These are phyloP conservation scores for Patella pellucida DNA, from an alignment of 2,888 invertebrate genomes.

Conservation along the genomic window DNA sequence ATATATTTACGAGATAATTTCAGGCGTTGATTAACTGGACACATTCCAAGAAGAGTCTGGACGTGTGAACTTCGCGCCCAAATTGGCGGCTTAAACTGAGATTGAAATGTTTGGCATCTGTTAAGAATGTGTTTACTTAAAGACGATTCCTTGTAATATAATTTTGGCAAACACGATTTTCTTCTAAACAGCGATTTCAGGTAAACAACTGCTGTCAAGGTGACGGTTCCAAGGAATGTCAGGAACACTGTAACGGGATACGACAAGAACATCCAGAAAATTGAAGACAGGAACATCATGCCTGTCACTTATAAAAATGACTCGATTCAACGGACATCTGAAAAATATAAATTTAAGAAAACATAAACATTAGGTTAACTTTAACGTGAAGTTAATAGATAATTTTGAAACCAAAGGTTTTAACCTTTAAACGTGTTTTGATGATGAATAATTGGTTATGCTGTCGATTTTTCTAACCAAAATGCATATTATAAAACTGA, in stretches of 20 bases:
- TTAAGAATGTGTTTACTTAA: constrained; percentile 56
- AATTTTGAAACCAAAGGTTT: too few species aligned
- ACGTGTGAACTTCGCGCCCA: constrained; percentile 57
- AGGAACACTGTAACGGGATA: constrained; percentile 25
- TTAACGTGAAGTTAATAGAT: too few species aligned
- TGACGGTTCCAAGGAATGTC: constrained; percentile 38
- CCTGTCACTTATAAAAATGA: constrained; percentile 3
- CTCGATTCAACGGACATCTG: background rate
- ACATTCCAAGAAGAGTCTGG: constrained; percentile 54
- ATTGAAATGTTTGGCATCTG: constrained; percentile 50
- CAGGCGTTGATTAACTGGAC: constrained; percentile 32
- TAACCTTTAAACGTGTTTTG: too few species aligned
- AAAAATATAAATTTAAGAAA: background rate
- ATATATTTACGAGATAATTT: constrained; percentile 56
- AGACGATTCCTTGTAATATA: constrained; percentile 61
- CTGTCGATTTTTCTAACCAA: too few species aligned
- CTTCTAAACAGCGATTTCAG: constrained; percentile 46
- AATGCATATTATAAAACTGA: too few species aligned
- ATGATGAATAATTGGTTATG: too few species aligned
- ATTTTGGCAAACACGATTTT: constrained; percentile 42
- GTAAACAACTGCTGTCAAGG: constrained; percentile 43
- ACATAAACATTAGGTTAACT: too few species aligned
- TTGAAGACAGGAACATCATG: constrained; percentile 23
- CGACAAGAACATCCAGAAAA: constrained; percentile 22
- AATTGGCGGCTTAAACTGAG: constrained; percentile 51